phyloP scores from a whole-genome alignment of 92 coral and sea anemone species.

The Heteractis magnifica region DNA sequence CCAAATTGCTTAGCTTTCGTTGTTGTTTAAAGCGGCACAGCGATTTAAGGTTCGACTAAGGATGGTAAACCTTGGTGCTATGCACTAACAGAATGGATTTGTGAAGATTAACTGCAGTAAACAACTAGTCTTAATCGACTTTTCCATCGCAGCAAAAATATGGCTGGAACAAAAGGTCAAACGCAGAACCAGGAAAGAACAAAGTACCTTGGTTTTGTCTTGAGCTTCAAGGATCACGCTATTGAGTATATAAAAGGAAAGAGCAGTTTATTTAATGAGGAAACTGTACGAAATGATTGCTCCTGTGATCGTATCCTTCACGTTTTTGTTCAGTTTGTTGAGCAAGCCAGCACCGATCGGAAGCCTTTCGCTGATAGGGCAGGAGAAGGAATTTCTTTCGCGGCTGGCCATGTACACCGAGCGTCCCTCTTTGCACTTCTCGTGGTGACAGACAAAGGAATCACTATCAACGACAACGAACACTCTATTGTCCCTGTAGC shows the following conservation, averaged over 20 bases:
- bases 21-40: not conserved
- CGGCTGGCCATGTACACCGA: too few relatives aligned
- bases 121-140: not conserved
- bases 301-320: conserved; percentile 23
- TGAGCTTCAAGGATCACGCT: conserved; percentile 15
- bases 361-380: not conserved
- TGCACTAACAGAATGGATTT: not conserved
- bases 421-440: too few relatives aligned
- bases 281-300: conserved; percentile 1
- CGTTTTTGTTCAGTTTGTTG: conserved; percentile 17
- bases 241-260: conserved; percentile 8
- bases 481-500: not conserved
- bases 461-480: not conserved
- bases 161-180: conserved; percentile 14
- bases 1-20: not conserved
- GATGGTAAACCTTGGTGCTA: not conserved
- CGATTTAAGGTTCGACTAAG: not conserved
- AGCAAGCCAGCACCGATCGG: too few relatives aligned
- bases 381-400: too few relatives aligned
- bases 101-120: not conserved
- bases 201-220: conserved; percentile 6
- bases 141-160: not conserved
- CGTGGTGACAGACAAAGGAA: not conserved
- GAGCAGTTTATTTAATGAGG: not conserved
- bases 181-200: not conserved